Evolutionary conservation across 2,113 vertebrate species (phyloP), one percentile per base, ranked within the genome.

Genomic region (Ptilonorhynchus violaceus): DNA sequence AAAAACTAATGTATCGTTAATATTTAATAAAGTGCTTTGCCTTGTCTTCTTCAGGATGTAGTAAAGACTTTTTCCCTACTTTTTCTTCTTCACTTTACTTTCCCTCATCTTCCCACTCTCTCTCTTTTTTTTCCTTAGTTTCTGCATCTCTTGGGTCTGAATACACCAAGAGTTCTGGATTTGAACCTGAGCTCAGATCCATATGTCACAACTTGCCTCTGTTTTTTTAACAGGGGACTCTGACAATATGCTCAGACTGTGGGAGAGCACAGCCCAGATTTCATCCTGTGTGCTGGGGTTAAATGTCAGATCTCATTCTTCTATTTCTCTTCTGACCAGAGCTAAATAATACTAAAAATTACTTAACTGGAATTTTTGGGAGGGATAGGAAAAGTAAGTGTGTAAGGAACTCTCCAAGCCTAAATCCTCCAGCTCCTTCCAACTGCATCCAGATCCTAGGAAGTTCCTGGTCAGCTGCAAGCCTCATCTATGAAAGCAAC

Each of bases 31-130:
- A 86, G 11, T 55, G 15, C 6, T 88, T 77, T 88, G 30, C 13
- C 35, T 67, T 85, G 11, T 7, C 37, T 62, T 58, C 17, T 59
- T 75, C 25, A 63, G 18, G 33, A 55, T 30, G 15, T 11, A 72
- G 41, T 47, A 56, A 33, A 69, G 6, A n/a, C 3, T 31, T 63
- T 15, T 15, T 0, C 21, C 10, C 4, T 11, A 4, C 4, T 46
- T 91, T 84, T 85, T 22, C 3, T 23, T 53, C 49, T 58, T 68
- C 1, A 5, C 3, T 64, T 27, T 37, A 42, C 21, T 80, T 76
- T 58, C 20, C 9, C 37, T 49, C 13, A 35, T 68, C 74, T 86
- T 41, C 14, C 20, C 7, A 25, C 30, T 16, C 9, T 13, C 10
- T 72, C 31, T 76, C 28, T 56, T 13, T 20, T 28, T 53, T 62